Base-by-base conservation (phyloP, 1,140 invertebrate genomes). In the Vanessa atalanta region DNA sequence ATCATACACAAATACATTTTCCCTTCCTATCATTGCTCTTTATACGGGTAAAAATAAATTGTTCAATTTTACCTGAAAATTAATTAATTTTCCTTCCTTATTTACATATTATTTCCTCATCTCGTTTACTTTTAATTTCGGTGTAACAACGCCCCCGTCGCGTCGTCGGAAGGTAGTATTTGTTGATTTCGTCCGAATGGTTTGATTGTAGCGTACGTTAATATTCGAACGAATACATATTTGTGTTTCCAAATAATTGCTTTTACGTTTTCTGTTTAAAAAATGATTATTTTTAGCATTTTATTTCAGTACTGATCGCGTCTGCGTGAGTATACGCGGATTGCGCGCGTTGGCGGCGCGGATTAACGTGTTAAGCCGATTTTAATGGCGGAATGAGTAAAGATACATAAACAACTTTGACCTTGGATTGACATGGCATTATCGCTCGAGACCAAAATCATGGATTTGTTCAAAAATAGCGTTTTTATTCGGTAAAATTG, bases 161-260 rank as follows among this genome's bases (percentile, higher is more conserved):
- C 53, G 53, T 31, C 37, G 37, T 43, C 37, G 37, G 9, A 57
- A 9, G 16, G 23, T 13, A 57, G 23, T 53, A 53, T 20, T 57
- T 57, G 53, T 57, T 23, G 53, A 57, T 57, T 57, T 57, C 16
- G 53, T 20, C 16, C 20, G 53, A 57, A 57, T n/a, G 53, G 9
- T 57, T 57, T 57, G 5, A 57, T 57, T 57, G 11, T 57, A 26
- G 20, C 53, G 9, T 16, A 57, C 53, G 26, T 57, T 57, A 57
- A 57, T 57, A 57, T 57, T 20, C 4, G 16, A n/a, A n/a, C 20
- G 53, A 23, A 57, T 11, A 57, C n/a, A 57, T 20, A 57, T 57
- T 57, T 57, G 20, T 26, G 53, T 20, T 57, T 57, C 13, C 11
- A 16, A 23, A 57, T 57, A 50, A 50, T 6, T 14, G 13, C 15